These are phyloP conservation scores for Macrotus californicus DNA, from an alignment of 2,113 vertebrate species.

Conservation along the genomic window DNA sequence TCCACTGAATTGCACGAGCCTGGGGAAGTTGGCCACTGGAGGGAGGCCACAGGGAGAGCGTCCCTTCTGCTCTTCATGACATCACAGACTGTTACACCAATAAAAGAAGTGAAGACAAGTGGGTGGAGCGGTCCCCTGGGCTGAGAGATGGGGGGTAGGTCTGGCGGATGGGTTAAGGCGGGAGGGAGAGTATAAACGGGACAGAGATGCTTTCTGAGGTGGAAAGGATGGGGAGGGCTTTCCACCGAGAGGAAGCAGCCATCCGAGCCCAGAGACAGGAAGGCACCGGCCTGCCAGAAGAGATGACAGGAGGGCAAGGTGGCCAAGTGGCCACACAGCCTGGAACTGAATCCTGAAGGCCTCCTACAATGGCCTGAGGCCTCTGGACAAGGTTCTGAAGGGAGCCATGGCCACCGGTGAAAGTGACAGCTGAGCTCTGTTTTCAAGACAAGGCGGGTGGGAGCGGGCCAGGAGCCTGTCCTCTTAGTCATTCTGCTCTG, in stretches of 20 bases:
- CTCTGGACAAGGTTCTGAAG: not conserved
- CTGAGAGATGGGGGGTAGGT: not conserved
- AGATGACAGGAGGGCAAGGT: not conserved
- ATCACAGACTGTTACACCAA: not conserved
- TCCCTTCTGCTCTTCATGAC: not conserved
- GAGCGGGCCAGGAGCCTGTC: not conserved
- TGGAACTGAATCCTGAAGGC: not conserved
- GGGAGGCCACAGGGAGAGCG: not conserved
- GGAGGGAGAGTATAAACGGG: not conserved
- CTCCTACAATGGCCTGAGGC: not conserved
- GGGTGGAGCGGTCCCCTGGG: not conserved
- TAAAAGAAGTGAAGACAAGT: not conserved
- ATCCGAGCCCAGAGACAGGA: not conserved
- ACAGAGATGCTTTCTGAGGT: not conserved
- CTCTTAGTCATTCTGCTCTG: not conserved
- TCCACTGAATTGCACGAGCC: no score
- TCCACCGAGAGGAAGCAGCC: not conserved
- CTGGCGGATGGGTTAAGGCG: not conserved
- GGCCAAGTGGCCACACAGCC: not conserved
- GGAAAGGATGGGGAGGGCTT: slow-evolving; percentile 32
- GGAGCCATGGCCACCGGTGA: not conserved
- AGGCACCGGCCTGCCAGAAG: not conserved
- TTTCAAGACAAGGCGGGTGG: not conserved
- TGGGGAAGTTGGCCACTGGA: not conserved
- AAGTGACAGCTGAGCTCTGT: rapidly evolving